These are phyloP conservation scores for Ranitomeya variabilis DNA, from an alignment of 2,113 vertebrate genomes.

Conservation along the genomic window DNA sequence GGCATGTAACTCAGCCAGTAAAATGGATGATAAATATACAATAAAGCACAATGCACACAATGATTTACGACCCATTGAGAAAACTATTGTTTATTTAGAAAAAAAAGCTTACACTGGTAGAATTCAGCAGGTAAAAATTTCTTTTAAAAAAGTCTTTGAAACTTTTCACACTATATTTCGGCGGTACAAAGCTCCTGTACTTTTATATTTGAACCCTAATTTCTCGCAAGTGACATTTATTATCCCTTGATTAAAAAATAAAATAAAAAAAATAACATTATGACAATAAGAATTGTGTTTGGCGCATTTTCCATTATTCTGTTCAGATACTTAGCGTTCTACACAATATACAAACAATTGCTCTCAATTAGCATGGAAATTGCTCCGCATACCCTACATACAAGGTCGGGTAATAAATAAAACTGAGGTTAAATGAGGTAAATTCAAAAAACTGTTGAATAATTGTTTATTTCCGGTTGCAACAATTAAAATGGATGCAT, in stretches of 20 bases:
- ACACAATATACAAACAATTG: conserved; percentile 96
- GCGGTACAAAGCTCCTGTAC: conserved; percentile 85
- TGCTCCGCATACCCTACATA: conserved; percentile 86
- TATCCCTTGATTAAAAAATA: conserved; percentile 87
- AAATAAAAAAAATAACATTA: conserved; percentile 90
- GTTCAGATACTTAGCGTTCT: conserved; percentile 80
- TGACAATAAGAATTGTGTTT: conserved; percentile 75
- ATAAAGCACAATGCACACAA: conserved; percentile 75
- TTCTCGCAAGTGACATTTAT: conserved; percentile 68
- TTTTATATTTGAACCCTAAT: conserved; percentile 76
- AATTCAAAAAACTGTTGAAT: conserved; percentile 80
- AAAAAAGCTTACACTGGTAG: conserved; percentile 93
- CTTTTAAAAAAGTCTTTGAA: conserved; percentile 91
- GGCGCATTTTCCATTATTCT: conserved; percentile 57
- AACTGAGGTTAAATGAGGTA: conserved; percentile 88
- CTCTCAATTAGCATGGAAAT: conserved; percentile 80
- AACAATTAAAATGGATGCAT: conserved; percentile 77
- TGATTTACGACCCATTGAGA: conserved; percentile 89
- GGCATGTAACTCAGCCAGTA: not conserved
- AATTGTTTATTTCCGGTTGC: conserved; percentile 79
- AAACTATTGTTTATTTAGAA: conserved; percentile 99
- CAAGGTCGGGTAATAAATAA: conserved; percentile 87
- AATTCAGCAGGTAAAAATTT: conserved; percentile 98
- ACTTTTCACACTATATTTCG: conserved; percentile 81
- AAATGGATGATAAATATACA: conserved; percentile 40